Base-by-base conservation (phyloP, 2,113 vertebrate species). In the Leuciscus idus region DNA sequence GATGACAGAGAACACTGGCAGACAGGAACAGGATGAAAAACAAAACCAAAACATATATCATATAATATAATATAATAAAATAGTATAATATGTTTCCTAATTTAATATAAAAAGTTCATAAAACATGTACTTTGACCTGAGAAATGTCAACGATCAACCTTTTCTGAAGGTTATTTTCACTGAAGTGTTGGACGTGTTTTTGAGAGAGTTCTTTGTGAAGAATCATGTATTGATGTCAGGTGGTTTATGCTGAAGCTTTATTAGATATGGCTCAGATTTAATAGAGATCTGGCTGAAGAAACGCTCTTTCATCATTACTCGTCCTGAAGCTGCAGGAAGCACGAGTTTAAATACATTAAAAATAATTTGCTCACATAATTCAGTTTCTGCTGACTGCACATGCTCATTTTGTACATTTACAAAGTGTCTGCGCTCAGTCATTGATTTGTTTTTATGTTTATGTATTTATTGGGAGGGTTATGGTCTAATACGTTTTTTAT, bases 281-380 rank as follows among this genome's bases (percentile, higher is more conserved):
- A 77, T 77, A 33, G 26, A 57, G 6, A 33, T 33, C 3, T 36
- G 48, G 1, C 75, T 33, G 48, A 33, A 77, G 23, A 75, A 48
- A 46, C 8, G 17, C 43, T 52, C n/a, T n/a, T 46, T 46, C 39
- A 74, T 13, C 0, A 46, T 13, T 13, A 6, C 0, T 46, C 13
- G 52, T 74, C 21, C 36, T 43, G 30, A 72, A 39, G 33, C 33
- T 1, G 19, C 68, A 72, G 33, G 68, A 43, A 75, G 74, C 74
- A 55, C 48, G 6, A 52, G 7, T 6, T 26, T 2, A 55, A 30
- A 76, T 55, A 46, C 21, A 77, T 55, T 9, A 21, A 55, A 55
- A 77, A 57, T 57, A 2, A 77, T 77, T 77, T 77, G 7, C 75
- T 77, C 26, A 6, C 19, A 77, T 33, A 77, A 77, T 33, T 12